Percentiles rank a stretch among this genome's conserved stretches.
phyloP scores from a whole-genome alignment of 2,888 invertebrate species.

The Nineta flava region DNA sequence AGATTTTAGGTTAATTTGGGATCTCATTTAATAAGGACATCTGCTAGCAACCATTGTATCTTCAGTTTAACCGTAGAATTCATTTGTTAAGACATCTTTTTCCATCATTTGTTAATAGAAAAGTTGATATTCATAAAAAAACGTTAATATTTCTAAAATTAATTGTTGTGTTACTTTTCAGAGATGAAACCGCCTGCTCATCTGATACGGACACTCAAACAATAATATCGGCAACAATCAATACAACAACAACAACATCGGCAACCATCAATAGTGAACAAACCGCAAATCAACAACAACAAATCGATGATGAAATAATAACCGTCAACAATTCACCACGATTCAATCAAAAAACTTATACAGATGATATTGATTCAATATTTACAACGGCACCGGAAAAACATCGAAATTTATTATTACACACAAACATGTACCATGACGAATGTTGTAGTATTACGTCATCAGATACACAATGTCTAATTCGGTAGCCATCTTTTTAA shows the following conservation, averaged over 20 bases:
- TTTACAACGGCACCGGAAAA: constrained; percentile 2
- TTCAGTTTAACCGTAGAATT: too few species aligned
- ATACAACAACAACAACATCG: too few species aligned
- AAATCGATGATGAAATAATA: not conserved
- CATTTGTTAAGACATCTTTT: too few species aligned
- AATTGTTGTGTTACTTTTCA: too few species aligned
- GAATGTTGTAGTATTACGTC: not conserved
- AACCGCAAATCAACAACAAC: not conserved
- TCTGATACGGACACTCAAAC: constrained; percentile 1
- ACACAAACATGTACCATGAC: not conserved
- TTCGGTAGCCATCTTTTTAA: constrained; percentile 4
- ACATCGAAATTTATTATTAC: constrained; percentile 5
- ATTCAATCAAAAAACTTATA: not conserved
- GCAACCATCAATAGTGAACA: not conserved
- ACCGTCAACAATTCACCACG: not conserved
- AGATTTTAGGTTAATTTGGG: too few species aligned
- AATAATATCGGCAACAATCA: not conserved
- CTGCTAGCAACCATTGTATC: too few species aligned
- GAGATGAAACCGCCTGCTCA: not conserved
- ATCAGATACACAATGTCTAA: constrained; percentile 4
- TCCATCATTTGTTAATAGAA: too few species aligned
- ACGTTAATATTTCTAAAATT: too few species aligned
- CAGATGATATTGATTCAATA: not conserved
- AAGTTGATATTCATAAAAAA: too few species aligned
- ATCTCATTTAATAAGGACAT: too few species aligned